A percentile compares a stretch with the other conserved stretches of the same genome.
Evolutionary conservation across 2,113 vertebrate species (phyloP).

Genomic region (Peromyscus polionotus): DNA sequence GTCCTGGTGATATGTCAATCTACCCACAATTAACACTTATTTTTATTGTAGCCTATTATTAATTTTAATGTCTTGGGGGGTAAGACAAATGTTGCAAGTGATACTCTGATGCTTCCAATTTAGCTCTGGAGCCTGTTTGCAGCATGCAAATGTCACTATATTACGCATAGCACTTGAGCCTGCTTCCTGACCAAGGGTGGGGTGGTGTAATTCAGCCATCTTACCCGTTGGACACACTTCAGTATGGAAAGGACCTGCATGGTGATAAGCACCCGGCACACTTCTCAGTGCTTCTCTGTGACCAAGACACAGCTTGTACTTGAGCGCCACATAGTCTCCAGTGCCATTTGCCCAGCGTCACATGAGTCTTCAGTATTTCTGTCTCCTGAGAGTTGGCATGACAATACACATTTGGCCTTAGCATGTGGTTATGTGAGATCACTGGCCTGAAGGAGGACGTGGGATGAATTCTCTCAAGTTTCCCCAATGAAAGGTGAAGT

Average conservation of each 20-base stretch:
- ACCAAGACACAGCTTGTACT: not conserved
- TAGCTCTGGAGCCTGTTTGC: slow-evolving; percentile 15
- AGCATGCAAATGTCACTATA: slow-evolving; percentile 61
- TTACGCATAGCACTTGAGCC: slow-evolving; percentile 28
- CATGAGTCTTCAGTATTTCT: slow-evolving; percentile 68
- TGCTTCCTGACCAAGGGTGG: slow-evolving; percentile 25
- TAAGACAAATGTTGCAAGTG: slow-evolving; percentile 38
- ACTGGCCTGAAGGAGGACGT: not conserved
- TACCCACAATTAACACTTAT: not conserved
- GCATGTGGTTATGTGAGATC: slow-evolving; percentile 70
- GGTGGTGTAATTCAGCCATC: slow-evolving; percentile 24
- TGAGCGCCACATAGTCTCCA: slow-evolving; percentile 38
- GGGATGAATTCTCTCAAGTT: slow-evolving; percentile 65
- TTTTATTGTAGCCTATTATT: slow-evolving; percentile 34
- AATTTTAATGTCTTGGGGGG: slow-evolving; percentile 35
- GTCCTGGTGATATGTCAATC: not conserved
- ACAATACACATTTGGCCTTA: slow-evolving; percentile 68
- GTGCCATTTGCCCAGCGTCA: slow-evolving; percentile 58
- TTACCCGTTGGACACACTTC: slow-evolving; percentile 51
- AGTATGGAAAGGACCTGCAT: not conserved
- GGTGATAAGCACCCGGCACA: slow-evolving; percentile 57
- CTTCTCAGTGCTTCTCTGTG: slow-evolving; percentile 47
- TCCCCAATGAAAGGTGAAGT: slow-evolving; percentile 30
- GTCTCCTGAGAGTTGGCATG: slow-evolving; percentile 57
- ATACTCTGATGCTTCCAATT: slow-evolving; percentile 47